Conservation (phyloP, 2,113 vertebrate genomes). For the Hiodon tergisus region DNA sequence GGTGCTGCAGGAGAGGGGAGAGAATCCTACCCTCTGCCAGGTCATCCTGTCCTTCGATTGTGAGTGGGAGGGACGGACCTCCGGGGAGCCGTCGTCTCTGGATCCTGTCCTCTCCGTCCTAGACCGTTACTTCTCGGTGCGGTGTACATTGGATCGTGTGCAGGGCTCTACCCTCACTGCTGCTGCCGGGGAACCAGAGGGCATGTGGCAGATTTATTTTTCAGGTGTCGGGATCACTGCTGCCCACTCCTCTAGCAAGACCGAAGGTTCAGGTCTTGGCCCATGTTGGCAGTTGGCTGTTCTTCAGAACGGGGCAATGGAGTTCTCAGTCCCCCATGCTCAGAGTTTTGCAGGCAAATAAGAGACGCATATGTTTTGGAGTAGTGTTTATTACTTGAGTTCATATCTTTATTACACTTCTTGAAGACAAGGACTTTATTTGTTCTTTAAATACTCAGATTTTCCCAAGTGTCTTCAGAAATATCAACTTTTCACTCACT, state of each 20-base stretch:
- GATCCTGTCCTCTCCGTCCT: slow-evolving; percentile 51
- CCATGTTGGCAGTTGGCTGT: slow-evolving; percentile 51
- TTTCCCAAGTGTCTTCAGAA: too few relatives aligned
- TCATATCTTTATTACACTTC: too few relatives aligned
- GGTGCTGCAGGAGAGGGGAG: slow-evolving; percentile 29
- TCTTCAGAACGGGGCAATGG: slow-evolving; percentile 47
- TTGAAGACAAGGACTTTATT: too few relatives aligned
- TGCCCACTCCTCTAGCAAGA: not conserved
- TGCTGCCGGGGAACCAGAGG: slow-evolving; percentile 31
- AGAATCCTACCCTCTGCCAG: slow-evolving; percentile 39
- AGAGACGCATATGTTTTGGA: not conserved
- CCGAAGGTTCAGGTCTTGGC: not conserved
- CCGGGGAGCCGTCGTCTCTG: slow-evolving; percentile 8
- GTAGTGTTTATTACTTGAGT: too few relatives aligned
- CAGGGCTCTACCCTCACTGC: slow-evolving; percentile 24
- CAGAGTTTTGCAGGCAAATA: not conserved
- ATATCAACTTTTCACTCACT: too few relatives aligned
- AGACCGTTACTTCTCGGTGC: slow-evolving; percentile 58
- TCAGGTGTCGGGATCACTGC: slow-evolving; percentile 41
- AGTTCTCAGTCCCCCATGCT: slow-evolving; percentile 38
- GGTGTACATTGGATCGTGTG: slow-evolving; percentile 53
- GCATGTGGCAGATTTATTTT: slow-evolving; percentile 55
- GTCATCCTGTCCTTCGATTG: slow-evolving; percentile 53
- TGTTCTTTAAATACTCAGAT: too few relatives aligned
- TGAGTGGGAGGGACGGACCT: slow-evolving; percentile 13